These are phyloP conservation scores for Diabrotica balteata DNA, from an alignment of 2,888 invertebrate genomes.

Conservation along the genomic window DNA sequence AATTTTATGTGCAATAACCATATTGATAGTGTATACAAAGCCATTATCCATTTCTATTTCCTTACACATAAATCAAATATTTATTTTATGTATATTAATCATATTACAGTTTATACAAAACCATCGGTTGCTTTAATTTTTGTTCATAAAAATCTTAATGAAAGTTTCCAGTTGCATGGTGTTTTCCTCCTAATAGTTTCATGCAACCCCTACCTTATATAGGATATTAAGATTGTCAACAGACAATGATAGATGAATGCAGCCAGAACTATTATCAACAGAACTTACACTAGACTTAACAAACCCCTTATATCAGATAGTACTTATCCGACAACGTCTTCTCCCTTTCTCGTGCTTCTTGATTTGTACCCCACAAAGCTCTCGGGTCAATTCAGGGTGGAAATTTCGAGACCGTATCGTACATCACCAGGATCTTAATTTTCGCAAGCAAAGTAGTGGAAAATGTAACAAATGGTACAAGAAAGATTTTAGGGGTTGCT, in stretches of 20 bases:
- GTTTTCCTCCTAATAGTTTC: too few relatives aligned
- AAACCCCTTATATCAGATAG: conserved; percentile 1
- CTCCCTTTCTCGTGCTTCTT: not conserved
- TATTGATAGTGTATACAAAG: too few relatives aligned
- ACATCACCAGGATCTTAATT: conserved; percentile 24
- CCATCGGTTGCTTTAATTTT: too few relatives aligned
- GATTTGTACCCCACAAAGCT: conserved; percentile 16
- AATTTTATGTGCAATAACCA: too few relatives aligned
- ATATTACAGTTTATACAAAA: too few relatives aligned
- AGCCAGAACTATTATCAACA: conserved; percentile 4
- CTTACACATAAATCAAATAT: too few relatives aligned
- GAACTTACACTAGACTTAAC: conserved; percentile 10
- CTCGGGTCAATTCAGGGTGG: conserved; percentile 19
- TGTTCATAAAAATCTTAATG: too few relatives aligned
- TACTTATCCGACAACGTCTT: not conserved
- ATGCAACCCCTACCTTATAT: too few relatives aligned
- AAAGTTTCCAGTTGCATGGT: too few relatives aligned
- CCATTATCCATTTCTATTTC: too few relatives aligned
- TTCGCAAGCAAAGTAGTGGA: conserved; percentile 32
- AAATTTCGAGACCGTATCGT: conserved; percentile 22
- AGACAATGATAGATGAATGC: not conserved
- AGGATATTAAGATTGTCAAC: too few relatives aligned
- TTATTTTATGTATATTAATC: too few relatives aligned
- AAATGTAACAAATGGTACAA: conserved; percentile 39
- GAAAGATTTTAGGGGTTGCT: conserved; percentile 36